These are phyloP conservation scores for Rhopalosiphum nymphaeae DNA, from an alignment of 2,888 invertebrate species.

Conservation along the genomic window DNA sequence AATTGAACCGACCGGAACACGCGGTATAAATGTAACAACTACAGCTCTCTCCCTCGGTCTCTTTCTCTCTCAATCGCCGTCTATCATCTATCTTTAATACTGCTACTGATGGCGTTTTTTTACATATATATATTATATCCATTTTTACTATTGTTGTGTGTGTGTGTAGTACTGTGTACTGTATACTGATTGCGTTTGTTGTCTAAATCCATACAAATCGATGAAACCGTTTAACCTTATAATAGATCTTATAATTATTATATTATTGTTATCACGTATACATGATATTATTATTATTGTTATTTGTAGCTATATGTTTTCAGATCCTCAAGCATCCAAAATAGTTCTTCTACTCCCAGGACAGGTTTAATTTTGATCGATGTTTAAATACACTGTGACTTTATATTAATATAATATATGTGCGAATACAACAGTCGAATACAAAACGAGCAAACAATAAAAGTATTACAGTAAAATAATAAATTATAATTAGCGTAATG, in stretches of 20 bases:
- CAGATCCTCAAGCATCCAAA: neutral
- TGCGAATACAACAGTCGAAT: neutral
- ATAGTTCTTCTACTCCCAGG: neutral
- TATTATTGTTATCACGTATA: neutral
- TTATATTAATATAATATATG: neutral
- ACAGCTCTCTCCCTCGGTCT: neutral
- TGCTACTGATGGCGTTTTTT: constrained; percentile 32
- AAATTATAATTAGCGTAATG: neutral
- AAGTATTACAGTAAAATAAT: neutral
- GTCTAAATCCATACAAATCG: constrained; percentile 22
- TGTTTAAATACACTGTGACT: neutral
- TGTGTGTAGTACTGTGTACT: neutral
- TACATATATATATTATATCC: neutral
- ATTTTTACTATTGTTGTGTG: neutral
- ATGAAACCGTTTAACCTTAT: neutral
- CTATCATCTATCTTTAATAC: neutral
- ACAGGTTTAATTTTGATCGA: neutral
- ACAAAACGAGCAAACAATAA: neutral
- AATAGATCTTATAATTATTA: neutral
- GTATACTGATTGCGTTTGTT: neutral
- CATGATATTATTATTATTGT: neutral
- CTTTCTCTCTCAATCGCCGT: neutral
- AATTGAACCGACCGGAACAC: constrained; percentile 63
- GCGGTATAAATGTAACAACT: constrained; percentile 51
- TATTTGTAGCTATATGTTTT: neutral